A percentile compares a stretch with the other conserved stretches of the same genome.
Conservation (phyloP, 2,113 vertebrate species). For the Sialia sialis region DNA sequence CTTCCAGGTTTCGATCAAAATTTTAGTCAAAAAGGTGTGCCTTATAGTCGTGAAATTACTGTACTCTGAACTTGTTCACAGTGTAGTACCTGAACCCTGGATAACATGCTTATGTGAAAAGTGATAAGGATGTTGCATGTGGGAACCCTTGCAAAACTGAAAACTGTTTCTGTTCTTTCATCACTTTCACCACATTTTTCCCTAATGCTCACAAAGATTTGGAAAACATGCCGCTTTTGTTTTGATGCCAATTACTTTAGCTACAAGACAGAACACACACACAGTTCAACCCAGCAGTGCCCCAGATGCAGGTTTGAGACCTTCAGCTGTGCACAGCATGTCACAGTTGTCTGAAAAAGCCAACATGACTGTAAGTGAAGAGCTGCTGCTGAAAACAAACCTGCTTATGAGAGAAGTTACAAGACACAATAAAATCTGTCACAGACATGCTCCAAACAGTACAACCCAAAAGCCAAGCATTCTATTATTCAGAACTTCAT, state of each 20-base stretch:
- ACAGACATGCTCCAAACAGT: conserved; percentile 35
- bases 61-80: neutral
- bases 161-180: neutral
- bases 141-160: neutral
- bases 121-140: neutral
- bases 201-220: neutral
- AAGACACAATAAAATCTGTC: neutral
- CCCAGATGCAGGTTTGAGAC: conserved; percentile 9
- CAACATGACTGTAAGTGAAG: neutral
- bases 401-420: conserved; percentile 42
- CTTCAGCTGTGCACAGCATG: neutral
- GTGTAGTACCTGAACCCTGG: neutral
- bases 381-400: conserved; percentile 47
- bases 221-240: neutral
- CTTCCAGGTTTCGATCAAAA: too few species aligned
- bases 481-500: neutral
- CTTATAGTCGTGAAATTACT: too few species aligned
- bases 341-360: conserved; percentile 44
- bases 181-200: neutral
- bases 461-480: conserved; percentile 40
- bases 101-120: neutral
- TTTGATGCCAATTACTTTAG: neutral
- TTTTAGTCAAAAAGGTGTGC: too few species aligned
- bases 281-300: neutral
- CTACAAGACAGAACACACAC: neutral